Evolutionary conservation across 2,888 invertebrate genomes (phyloP), one percentile per base, ranked within the genome.

Genomic region (Alloplasta piceator): DNA sequence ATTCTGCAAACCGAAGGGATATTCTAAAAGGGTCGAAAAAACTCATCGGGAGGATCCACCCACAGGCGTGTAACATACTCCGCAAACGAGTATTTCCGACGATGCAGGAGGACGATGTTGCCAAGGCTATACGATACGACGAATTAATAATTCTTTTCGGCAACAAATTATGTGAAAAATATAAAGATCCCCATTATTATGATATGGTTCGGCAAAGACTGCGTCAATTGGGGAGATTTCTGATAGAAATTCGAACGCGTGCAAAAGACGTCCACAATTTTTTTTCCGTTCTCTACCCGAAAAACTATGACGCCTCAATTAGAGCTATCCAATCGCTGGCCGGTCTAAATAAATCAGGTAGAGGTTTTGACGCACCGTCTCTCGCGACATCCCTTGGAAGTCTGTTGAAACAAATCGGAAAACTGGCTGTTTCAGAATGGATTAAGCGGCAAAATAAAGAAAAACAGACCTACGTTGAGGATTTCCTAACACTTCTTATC

Each of bases 331-430:
- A 81, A 12, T 12, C 9, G 1, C 58, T 84, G 4, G 78, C 83
- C 12, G 77, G 77, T 4, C 58, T 72, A 0, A 64, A 79, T 14
- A 78, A 78, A 4, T 1, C 41, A 0, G 55, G 58, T 26, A 71
- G 66, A 1, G 64, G 46, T 1, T 83, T 64, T 50, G 26, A 52
- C 50, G 41, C 36, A 1, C 83, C 85, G 9, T 63, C 78, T 6
- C 50, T 76, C 9, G 83, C 83, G 3, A 64, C 80, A 10, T 56
- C 82, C 14, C 43, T 82, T 0, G 80, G 81, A 2, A 83, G 81
- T 4, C 14, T 73, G 2, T 10, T 83, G 0, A 83, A 81, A 43
- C 41, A 78, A 12, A 63, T 84, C 7, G 80, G 80, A 10, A 43
- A 70, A 5, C 43, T 83, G 0, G 68, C 48, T 12, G 56, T 66